Base-by-base conservation (phyloP, 64 coral and sea anemone genomes). In the Montipora foliosa region DNA sequence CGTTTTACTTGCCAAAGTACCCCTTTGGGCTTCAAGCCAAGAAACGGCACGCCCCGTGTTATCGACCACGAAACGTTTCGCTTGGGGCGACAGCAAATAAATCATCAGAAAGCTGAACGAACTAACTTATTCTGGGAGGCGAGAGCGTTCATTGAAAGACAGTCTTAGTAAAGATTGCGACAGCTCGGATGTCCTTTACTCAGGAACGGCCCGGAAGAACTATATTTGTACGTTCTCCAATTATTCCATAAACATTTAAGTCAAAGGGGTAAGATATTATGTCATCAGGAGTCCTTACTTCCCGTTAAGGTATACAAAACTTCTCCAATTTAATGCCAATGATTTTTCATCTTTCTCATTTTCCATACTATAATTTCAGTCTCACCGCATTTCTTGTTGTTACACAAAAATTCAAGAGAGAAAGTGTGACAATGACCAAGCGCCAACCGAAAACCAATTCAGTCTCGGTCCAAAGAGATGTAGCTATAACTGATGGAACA, bases 1-100 rank as follows among this genome's bases (percentile, higher is more conserved):
- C 67, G 82, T 71, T 71, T 71, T 86, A 51, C 82, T 70, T 71
- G 66, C 82, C 11, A 9, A 71, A 86, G 48, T 67, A 71, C 64
- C 47, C 3, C 10, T 86, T 69, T 86, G 62, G 44, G 66, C 17
- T 84, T 24, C 81, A 68, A 68, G 81, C 67, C 11, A 68, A 68
- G 62, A 82, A 68, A 55, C 17, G 68, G 19, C 82, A 72, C 82
- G 66, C 82, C 82, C 66, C 6, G 66, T 64, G 20, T 86, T 86
- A 86, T 71, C 45, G 37, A 86, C 45, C 5, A 9, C 47, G 46
- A 86, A 86, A 71, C 62, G 7, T 72, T 86, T 70, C 47, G 47
- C 82, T 86, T 86, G 46, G 66, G 82, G 82, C 46, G 82, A 70
- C 47, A 21, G 66, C 45, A 86, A 72, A 19, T 49, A 44, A 29